Base-by-base conservation (phyloP, 23 tunicate genomes). In the Diplosoma virens region DNA sequence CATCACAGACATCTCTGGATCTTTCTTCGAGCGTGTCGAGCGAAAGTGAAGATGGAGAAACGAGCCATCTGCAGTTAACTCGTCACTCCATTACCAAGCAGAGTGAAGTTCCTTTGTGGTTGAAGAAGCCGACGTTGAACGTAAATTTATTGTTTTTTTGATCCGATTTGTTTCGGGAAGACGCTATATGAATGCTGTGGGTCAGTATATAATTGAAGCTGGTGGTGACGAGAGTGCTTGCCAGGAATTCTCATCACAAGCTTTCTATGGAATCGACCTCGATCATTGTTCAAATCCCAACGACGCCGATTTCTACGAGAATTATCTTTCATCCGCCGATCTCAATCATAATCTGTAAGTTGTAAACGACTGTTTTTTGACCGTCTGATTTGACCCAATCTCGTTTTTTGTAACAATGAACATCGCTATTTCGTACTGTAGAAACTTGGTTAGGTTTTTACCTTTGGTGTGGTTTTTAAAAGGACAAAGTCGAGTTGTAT, bases 261-360 rank as follows among this genome's bases (percentile, higher is more conserved):
- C 46, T n/a, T 33, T 79, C 32, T 86, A 86, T 47, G 92, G 92
- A 24, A 79, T 86, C n/a, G 84, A 86, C 30, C 37, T 75, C 7
- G 81, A 84, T 9, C 33, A 77, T 27, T 25, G 25, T n/a, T 60
- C 58, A 7, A 47, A 59, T 1, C 29, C 21, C 5, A 37, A 72
- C 14, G 78, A 72, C 27, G 3, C 2, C 2, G 78, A 48, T 18
- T 3, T 30, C 3, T 72, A 48, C 35, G 61, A 48, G 47, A 64
- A 20, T 25, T 78, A 78, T 47, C 63, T 65, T n/a, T n/a, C 53
- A 23, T 34, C 52, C 52, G 3, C 23, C 2, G 74, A 67, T 2
- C 3, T 36, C 35, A 7, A 36, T 27, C 28, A 36, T 2, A 26
- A 36, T 5, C 6, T 6, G 69, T 61, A n/a, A 61, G 69, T 61